Conservation (phyloP, 2,888 invertebrate genomes). For the Crematogaster levior region DNA sequence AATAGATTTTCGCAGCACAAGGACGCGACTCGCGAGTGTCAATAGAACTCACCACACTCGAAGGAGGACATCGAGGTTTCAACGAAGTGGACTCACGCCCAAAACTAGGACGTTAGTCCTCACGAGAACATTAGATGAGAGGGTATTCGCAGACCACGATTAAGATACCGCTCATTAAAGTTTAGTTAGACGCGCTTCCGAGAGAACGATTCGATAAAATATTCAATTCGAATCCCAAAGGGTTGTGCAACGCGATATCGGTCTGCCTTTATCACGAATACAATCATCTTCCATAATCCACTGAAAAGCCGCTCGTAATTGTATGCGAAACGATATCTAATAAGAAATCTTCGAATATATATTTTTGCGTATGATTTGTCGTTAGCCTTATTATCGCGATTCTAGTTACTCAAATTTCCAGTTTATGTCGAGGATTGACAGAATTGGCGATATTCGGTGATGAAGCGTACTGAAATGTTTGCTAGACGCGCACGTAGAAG, state of each 20-base stretch:
- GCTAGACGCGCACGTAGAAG: background rate
- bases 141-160: conserved; percentile 11
- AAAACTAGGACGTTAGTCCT: background rate
- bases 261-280: background rate
- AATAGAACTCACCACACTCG: background rate
- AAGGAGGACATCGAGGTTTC: background rate
- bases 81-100: background rate
- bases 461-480: background rate
- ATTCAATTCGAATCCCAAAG: background rate
- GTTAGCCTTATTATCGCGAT: background rate
- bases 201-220: conserved; percentile 21
- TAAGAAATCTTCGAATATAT: background rate
- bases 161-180: conserved; percentile 12
- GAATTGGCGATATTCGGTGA: background rate
- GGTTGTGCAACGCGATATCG: background rate
- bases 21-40: background rate
- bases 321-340: background rate
- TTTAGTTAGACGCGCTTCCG: conserved; percentile 11
- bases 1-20: background rate
- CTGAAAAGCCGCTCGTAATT: background rate
- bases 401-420: background rate
- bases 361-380: background rate
- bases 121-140: conserved; percentile 11
- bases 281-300: conserved; percentile 17
- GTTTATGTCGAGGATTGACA: background rate